Evolutionary conservation across 2,888 invertebrate species (phyloP), one percentile per base, ranked within the genome.

Genomic region (Andrena dorsata): DNA sequence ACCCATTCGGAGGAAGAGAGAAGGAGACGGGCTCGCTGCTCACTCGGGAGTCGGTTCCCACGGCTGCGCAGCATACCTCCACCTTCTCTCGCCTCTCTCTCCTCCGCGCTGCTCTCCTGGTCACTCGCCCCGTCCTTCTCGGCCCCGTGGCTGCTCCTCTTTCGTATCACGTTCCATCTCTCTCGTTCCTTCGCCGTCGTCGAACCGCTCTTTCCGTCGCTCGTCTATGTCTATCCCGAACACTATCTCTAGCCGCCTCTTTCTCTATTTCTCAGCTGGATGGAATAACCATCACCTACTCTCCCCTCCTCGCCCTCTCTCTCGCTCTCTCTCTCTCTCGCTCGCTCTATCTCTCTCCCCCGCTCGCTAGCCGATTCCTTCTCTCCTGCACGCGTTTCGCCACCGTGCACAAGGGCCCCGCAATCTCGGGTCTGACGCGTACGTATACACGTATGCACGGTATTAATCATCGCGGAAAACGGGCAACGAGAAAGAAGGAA

Each of bases 61-160:
- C 93, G 93, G 91, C 92, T 91, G 91, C 90, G 90, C 91, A 90
- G 91, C 90, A 91, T 91, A 91, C 91, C 91, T 90, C 90, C 91
- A 90, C 92, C 90, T 91, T 89, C 89, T 90, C 88, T 87, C 80
- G 81, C 83, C 89, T 81, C 90, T 85, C 90, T 88, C 87, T 80
- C 82, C 82, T 72, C 82, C 77, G 73, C 81, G 32, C 75, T 26
- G 61, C 77, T 47, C 74, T 71, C 74, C 63, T 47, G 64, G 23
- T 65, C 71, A 41, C 58, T 64, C 60, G 58, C 69, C 80, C 60
- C 80, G 56, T 82, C 81, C 73, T 80, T 76, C 80, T 79, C 61
- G 61, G 65, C 75, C 68, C 80, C n/a, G 41, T 28, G 70, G 28
- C 60, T 47, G 41, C 41, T 41, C 35, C 13, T 70, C 32, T 61